phyloP scores from a whole-genome alignment of 2,888 invertebrate genomes.

The Labia minor region DNA sequence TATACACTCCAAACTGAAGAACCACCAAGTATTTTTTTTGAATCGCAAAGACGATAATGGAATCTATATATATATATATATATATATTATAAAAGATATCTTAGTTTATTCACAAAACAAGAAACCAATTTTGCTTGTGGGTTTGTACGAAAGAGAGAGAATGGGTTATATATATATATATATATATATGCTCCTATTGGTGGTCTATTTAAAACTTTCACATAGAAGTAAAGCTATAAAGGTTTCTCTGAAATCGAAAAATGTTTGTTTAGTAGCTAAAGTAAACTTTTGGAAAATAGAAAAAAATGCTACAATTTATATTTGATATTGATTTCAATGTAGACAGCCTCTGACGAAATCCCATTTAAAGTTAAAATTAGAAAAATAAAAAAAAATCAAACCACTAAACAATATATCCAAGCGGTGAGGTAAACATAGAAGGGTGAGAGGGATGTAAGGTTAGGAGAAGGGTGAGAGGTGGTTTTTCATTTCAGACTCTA shows the following conservation, averaged over 20 bases:
- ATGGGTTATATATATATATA: neutral
- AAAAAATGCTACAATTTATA: constrained; percentile 8
- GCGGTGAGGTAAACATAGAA: neutral
- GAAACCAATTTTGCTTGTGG: constrained; percentile 2
- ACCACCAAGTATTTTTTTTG: neutral
- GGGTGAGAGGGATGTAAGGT: too few species aligned
- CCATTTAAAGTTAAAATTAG: constrained; percentile 7
- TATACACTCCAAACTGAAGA: constrained; percentile 2
- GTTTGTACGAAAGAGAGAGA: too few species aligned
- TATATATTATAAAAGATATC: too few species aligned
- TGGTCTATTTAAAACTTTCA: neutral
- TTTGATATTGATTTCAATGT: neutral
- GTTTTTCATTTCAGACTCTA: too few species aligned
- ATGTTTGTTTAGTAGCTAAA: neutral
- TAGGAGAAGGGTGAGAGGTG: too few species aligned
- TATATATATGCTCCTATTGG: too few species aligned
- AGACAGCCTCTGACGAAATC: constrained; percentile 1
- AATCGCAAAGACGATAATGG: neutral
- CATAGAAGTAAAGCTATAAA: neutral
- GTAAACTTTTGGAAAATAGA: constrained; percentile 2
- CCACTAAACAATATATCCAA: neutral
- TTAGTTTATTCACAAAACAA: constrained; percentile 9
- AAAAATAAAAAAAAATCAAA: neutral
- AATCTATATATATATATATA: too few species aligned
- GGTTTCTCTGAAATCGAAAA: neutral